A percentile compares a stretch with the other conserved stretches of the same genome.
Conservation (phyloP, 2,113 vertebrate species). For the Mohoua ochrocephala region DNA sequence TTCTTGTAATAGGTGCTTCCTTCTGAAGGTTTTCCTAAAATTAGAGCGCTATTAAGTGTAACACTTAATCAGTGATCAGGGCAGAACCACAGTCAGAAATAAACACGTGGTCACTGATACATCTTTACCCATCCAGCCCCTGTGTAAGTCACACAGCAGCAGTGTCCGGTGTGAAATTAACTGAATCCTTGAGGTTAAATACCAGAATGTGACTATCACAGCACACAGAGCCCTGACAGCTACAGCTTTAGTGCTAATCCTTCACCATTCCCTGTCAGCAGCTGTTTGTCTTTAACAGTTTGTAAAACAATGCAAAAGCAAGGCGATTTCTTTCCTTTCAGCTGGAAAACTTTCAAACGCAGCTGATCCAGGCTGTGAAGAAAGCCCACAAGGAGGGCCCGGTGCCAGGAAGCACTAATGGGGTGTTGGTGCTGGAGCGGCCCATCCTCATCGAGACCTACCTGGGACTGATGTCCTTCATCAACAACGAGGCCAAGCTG, state of each 20-base stretch:
- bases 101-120: neutral
- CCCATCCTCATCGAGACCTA: slow-evolving; percentile 97
- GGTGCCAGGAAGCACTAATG: slow-evolving; percentile 71
- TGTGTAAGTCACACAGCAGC: neutral
- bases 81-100: neutral
- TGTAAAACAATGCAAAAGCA: neutral
- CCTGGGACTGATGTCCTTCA: slow-evolving; percentile 94
- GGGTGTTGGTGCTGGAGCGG: slow-evolving; percentile 86
- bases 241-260: neutral
- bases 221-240: fast-evolving
- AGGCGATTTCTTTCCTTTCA: slow-evolving; percentile 19
- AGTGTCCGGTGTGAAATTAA: neutral
- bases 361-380: slow-evolving; percentile 92
- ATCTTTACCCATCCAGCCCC: neutral
- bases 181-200: neutral
- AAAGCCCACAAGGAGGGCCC: slow-evolving; percentile 87
- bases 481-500: slow-evolving; percentile 96
- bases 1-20: neutral
- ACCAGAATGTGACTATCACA: neutral
- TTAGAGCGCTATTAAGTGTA: fast-evolving
- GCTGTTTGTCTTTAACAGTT: neutral
- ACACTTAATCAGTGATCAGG: neutral
- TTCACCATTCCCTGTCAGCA: neutral
- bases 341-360: slow-evolving; percentile 88
- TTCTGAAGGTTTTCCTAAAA: neutral